Evolutionary conservation across 2,113 vertebrate genomes (phyloP).

Genomic region (Perognathus longimembris): DNA sequence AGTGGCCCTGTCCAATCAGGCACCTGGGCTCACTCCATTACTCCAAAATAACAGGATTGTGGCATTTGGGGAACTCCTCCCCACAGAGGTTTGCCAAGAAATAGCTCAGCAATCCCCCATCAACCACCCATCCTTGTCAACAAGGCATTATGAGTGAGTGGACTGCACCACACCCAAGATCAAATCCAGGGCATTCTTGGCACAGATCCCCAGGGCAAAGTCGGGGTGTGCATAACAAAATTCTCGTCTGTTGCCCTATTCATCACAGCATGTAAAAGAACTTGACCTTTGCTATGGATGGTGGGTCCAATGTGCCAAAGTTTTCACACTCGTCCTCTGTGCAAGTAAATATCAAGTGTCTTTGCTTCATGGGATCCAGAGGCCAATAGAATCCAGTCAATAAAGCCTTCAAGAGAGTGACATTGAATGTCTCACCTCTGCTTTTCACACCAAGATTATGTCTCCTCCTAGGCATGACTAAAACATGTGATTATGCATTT

Average conservation of each 20-base stretch:
- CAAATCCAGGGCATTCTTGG: conserved; percentile 87
- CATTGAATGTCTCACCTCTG: not conserved
- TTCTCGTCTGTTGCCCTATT: conserved; percentile 76
- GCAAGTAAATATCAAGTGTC: conserved; percentile 42
- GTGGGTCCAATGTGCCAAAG: not conserved
- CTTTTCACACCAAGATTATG: not conserved
- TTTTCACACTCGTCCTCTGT: conserved; percentile 46
- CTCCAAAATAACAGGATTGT: conserved; percentile 86
- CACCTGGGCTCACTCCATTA: conserved; percentile 79
- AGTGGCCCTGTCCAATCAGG: conserved; percentile 76
- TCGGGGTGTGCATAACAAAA: conserved; percentile 79
- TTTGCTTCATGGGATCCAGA: not conserved
- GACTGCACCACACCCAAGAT: conserved; percentile 84
- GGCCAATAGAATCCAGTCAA: not conserved
- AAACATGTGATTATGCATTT: not conserved
- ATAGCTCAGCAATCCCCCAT: conserved; percentile 80
- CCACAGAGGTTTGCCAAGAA: conserved; percentile 78
- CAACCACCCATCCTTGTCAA: conserved; percentile 84
- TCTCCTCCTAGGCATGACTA: not conserved
- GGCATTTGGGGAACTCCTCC: conserved; percentile 84
- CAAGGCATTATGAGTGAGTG: conserved; percentile 82
- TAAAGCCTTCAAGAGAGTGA: not conserved
- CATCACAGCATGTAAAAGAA: conserved; percentile 74
- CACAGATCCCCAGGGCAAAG: conserved; percentile 81
- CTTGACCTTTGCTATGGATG: conserved; percentile 71